Percentiles rank a stretch among this genome's conserved stretches.
Evolutionary conservation across 2,797 vertebrate genomes (phyloP).

Genomic region (Vultur gryphus): DNA sequence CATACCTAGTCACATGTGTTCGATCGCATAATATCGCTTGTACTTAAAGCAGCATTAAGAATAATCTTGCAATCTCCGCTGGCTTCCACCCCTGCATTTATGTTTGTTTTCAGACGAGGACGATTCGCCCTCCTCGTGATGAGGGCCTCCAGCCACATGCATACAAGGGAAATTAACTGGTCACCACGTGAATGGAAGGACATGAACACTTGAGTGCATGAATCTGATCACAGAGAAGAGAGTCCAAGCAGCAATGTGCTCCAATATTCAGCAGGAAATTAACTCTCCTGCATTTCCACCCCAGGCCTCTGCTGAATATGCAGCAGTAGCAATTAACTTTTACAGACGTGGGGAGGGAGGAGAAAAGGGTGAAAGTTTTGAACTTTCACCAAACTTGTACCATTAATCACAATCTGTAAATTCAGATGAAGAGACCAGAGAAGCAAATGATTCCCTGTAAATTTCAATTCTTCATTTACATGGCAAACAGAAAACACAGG

Average conservation of each 20-base stretch:
- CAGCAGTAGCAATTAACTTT: conserved; percentile 28
- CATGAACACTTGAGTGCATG: not conserved
- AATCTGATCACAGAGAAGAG: not conserved
- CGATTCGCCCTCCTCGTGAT: not conserved
- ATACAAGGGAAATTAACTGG: not conserved
- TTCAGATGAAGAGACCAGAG: not conserved
- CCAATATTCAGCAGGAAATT: conserved; percentile 22
- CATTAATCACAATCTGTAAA: not conserved
- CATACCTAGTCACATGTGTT: not conserved
- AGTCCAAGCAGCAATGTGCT: not conserved
- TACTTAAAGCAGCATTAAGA: not conserved
- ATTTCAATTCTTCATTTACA: conserved; percentile 47
- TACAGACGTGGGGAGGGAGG: not conserved
- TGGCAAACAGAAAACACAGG: conserved; percentile 36
- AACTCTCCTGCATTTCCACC: not conserved
- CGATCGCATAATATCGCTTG: not conserved
- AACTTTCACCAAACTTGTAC: not conserved
- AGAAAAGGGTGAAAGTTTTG: not conserved
- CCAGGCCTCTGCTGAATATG: not conserved
- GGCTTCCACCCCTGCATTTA: not conserved
- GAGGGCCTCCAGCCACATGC: not conserved
- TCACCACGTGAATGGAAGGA: not conserved
- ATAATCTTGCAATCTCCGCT: not conserved
- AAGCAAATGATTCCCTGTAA: conserved; percentile 16
- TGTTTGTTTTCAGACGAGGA: not conserved